These are phyloP conservation scores for Coluber constrictor DNA, from an alignment of 2,797 vertebrate genomes.

Conservation along the genomic window DNA sequence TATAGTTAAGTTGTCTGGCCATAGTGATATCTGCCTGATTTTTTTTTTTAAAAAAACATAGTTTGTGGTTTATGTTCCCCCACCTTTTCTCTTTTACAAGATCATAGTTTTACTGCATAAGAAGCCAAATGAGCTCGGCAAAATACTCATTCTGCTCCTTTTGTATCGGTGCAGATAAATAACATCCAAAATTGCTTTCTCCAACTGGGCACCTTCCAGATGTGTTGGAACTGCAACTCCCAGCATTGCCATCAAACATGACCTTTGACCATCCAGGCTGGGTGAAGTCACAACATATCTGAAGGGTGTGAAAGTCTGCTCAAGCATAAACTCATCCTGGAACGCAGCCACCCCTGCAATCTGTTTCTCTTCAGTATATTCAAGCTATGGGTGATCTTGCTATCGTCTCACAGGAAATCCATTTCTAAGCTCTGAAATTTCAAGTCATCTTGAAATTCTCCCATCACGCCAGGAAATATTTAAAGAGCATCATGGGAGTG, in stretches of 20 bases:
- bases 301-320: conserved; percentile 3
- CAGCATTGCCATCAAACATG: not conserved
- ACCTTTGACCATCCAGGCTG: not conserved
- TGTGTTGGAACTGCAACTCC: not conserved
- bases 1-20: conserved; percentile 61
- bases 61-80: conserved; percentile 41
- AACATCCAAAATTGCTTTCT: conserved; percentile 42
- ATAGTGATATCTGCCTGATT: conserved; percentile 63
- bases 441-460: not conserved
- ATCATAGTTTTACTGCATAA: conserved; percentile 41
- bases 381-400: conserved; percentile 55
- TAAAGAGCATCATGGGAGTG: conserved; percentile 41
- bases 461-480: conserved; percentile 47
- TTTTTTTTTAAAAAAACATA: conserved; percentile 42
- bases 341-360: conserved; percentile 38
- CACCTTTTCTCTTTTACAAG: conserved; percentile 25
- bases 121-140: conserved; percentile 60
- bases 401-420: conserved; percentile 53
- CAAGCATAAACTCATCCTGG: conserved; percentile 55
- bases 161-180: conserved; percentile 57
- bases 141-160: conserved; percentile 24
- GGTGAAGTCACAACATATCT: not conserved
- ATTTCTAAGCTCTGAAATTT: conserved; percentile 45
- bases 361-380: conserved; percentile 41
- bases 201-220: not conserved